Base-by-base conservation (phyloP, 2,797 vertebrate species). In the Nyctalus aviator region DNA sequence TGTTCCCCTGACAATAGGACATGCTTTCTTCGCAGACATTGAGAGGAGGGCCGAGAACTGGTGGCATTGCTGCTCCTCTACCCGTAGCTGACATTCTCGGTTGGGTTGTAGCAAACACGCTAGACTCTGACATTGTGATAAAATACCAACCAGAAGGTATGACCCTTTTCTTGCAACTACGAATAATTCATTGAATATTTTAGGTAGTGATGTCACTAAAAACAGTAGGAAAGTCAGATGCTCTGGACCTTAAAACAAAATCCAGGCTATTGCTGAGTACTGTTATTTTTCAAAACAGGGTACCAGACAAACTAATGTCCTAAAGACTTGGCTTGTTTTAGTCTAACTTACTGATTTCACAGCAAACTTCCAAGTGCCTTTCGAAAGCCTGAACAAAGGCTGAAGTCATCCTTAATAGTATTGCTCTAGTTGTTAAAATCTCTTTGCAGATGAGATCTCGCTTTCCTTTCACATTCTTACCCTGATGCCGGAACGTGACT, bases 161-260 rank as follows among this genome's bases (percentile, higher is more conserved):
- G 73, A 53, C 72, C 85, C 35, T 78, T 96, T 96, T 88, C 91
- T 95, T 53, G 8, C 18, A 27, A 12, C 21, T 69, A 75, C 98
- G 95, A 98, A 98, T 97, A 98, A 98, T 98, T 96, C 90, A 97
- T 85, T 46, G 88, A 27, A 48, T 97, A 94, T 93, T 96, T 97
- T 79, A 93, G 48, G 32, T 93, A 95, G 69, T 12, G 13, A 73
- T 57, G 48, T 46, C 66, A 71, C 94, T 98, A 98, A 97, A 98
- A 98, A 96, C 95, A 97, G 83, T 90, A 96, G 32, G 71, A 79
- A 91, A 97, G 71, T 88, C 10, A 82, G 96, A 72, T 76, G 57
- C 72, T 91, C 77, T 94, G 91, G 91, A 97, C 89, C 84, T 96
- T 94, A 96, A 96, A 90, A 94, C n/a, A 88, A 97, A 97, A 94